These are phyloP conservation scores for Limnothrissa miodon DNA, from an alignment of 2,113 vertebrate genomes.

Conservation along the genomic window DNA sequence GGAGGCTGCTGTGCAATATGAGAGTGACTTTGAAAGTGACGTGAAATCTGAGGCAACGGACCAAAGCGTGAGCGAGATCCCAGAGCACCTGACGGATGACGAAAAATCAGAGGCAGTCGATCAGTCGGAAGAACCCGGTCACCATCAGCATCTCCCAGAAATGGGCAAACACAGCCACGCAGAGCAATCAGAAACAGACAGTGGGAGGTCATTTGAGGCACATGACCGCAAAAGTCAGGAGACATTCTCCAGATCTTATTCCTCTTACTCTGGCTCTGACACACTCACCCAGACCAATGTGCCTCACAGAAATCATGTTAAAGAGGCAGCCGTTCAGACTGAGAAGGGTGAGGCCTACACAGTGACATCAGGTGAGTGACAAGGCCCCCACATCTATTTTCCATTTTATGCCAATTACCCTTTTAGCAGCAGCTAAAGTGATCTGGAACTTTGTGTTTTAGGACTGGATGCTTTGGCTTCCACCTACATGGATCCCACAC, in stretches of 20 bases:
- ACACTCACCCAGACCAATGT: constrained; percentile 32
- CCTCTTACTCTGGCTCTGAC: constrained; percentile 24
- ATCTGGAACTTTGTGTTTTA: constrained; percentile 40
- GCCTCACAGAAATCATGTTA: constrained; percentile 46
- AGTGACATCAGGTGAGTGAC: constrained; percentile 71
- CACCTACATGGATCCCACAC: constrained; percentile 62
- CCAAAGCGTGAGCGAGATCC: constrained; percentile 62
- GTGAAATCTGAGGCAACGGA: constrained; percentile 46
- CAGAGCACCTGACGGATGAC: constrained; percentile 63
- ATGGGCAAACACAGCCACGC: constrained; percentile 28
- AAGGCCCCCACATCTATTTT: not conserved
- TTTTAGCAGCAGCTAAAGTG: not conserved
- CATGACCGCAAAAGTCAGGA: not conserved
- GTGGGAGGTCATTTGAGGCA: not conserved
- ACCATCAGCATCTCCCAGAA: not conserved
- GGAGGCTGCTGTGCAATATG: constrained; percentile 45
- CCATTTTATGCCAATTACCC: not conserved
- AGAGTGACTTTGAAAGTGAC: constrained; percentile 72
- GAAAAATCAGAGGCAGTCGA: constrained; percentile 25
- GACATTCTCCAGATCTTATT: constrained; percentile 33
- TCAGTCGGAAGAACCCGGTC: constrained; percentile 10
- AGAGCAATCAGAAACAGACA: not conserved
- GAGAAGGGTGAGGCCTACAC: constrained; percentile 39
- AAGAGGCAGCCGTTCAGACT: constrained; percentile 78
- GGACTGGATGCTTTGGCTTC: constrained; percentile 39